A percentile compares a stretch with the other conserved stretches of the same genome.
phyloP scores from a whole-genome alignment of 2,113 vertebrate genomes.

The Daubentonia madagascariensis region DNA sequence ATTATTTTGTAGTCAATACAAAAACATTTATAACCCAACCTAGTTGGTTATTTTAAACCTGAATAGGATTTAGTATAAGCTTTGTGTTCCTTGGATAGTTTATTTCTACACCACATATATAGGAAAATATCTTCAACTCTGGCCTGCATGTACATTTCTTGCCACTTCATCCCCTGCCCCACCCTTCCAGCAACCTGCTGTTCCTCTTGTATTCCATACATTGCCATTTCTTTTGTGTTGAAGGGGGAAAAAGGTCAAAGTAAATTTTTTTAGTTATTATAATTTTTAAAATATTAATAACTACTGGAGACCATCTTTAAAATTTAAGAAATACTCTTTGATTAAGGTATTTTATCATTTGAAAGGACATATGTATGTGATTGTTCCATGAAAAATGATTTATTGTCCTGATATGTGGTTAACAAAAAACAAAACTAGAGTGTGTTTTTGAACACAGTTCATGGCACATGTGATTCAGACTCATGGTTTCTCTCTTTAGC shows the following conservation, averaged over 20 bases:
- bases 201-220: accelerated
- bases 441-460: neutral
- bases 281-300: neutral
- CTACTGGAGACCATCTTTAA: neutral
- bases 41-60: neutral
- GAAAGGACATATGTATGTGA: neutral
- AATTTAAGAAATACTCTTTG: neutral
- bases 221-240: neutral
- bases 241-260: neutral
- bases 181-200: neutral
- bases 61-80: accelerated
- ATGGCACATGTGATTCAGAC: neutral
- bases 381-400: neutral
- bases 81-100: neutral
- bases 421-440: neutral
- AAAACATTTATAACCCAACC: neutral
- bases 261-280: neutral
- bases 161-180: neutral
- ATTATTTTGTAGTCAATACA: neutral
- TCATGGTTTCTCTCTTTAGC: conserved; percentile 69
- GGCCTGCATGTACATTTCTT: accelerated
- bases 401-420: neutral
- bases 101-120: accelerated
- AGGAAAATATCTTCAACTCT: too few species aligned
- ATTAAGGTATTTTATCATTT: neutral